Base-by-base conservation (phyloP, 1,140 invertebrate species). In the Neotoxoptera formosana region DNA sequence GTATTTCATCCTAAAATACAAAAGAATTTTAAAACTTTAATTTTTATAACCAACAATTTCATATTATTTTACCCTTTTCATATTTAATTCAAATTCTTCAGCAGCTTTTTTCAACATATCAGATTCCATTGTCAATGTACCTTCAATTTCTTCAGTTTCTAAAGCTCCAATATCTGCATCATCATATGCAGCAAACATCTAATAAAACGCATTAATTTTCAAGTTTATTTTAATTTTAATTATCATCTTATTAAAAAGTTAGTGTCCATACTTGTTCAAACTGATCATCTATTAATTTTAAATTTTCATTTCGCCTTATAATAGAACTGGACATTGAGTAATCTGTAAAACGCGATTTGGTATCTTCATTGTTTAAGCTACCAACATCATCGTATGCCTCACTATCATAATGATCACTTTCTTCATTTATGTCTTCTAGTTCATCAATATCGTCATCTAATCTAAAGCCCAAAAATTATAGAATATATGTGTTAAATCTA, bases 321-420 rank as follows among this genome's bases (percentile, higher is more conserved):
- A 99, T 97, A 94, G 98, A 99, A 86, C 98, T 99, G 0, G 97
- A 97, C 97, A 99, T 98, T 1, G 98, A 99, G 95, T 99, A 99
- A 94, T 98, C 97, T 0, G 98, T 99, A 95, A 99, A 99, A 34
- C 97, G 95, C 0, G 98, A 98, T 95, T 98, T 98, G 1, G 97
- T 97, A 95, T 99, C 97, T 94, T 97, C 97, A 93, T 97, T 96
- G 76, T 96, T 96, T 96, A 96, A 96, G 95, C 95, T 97, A 94
- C 94, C 95, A 93, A 95, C 95, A 94, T 96, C 95, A 94, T 96
- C 96, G 86, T 94, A 95, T 90, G 95, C 95, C 94, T 96, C 95
- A 94, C 96, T 96, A 93, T 96, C 95, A 93, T 96, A 96, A n/a
- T 95, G 95, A 94, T 95, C 95, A 76, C 96, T 95, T 81, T 95